These are phyloP conservation scores for Aphidoletes aphidimyza DNA, from an alignment of 2,888 invertebrate species.

Conservation along the genomic window DNA sequence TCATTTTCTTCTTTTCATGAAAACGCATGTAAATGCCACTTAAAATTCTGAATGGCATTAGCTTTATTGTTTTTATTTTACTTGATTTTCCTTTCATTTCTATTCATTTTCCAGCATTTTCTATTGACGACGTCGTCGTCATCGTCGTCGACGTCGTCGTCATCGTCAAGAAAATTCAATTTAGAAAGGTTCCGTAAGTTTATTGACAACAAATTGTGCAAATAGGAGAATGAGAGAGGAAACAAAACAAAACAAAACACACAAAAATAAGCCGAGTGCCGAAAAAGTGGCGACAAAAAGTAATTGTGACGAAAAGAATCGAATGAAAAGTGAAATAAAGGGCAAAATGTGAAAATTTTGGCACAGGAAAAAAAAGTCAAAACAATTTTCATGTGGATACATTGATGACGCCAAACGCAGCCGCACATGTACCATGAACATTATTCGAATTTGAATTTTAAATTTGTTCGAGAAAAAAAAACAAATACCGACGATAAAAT, in stretches of 20 bases:
- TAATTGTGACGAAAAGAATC: too few species aligned
- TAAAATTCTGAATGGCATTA: conserved; percentile 6
- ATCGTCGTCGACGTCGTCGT: too few species aligned
- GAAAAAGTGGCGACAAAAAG: neutral
- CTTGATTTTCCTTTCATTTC: neutral
- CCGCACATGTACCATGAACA: too few species aligned
- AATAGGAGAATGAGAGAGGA: neutral
- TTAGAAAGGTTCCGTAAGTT: neutral
- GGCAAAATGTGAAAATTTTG: too few species aligned
- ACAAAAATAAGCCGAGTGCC: neutral
- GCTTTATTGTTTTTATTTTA: neutral
- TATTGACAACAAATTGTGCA: neutral
- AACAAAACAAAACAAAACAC: too few species aligned
- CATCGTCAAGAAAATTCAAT: conserved; percentile 1
- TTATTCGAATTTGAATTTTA: conserved; percentile 19
- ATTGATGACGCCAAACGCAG: too few species aligned
- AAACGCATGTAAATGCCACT: neutral
- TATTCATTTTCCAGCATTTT: neutral
- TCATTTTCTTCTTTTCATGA: too few species aligned
- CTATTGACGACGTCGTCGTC: too few species aligned
- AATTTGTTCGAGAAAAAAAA: neutral
- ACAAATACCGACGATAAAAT: neutral
- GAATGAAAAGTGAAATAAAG: too few species aligned
- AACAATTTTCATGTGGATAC: too few species aligned
- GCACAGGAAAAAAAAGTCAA: too few species aligned